phyloP scores from a whole-genome alignment of 1,140 invertebrate species.

The Drosophila elegans region DNA sequence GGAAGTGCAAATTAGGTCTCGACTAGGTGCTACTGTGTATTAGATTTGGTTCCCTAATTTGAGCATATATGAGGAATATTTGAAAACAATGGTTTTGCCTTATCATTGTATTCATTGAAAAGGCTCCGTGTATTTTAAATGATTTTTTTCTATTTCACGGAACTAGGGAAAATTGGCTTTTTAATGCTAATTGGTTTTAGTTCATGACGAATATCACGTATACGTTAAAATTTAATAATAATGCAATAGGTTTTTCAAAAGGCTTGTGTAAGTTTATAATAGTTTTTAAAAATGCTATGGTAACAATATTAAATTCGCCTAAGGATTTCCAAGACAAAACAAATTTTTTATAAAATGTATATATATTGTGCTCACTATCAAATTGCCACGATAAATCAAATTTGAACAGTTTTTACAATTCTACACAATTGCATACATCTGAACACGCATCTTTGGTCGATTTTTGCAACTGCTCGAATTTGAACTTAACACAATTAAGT shows the following conservation, averaged over 20 bases:
- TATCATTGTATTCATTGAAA: too few relatives aligned
- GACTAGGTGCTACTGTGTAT: conserved; percentile 29
- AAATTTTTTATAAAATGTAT: conserved; percentile 26
- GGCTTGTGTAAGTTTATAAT: too few relatives aligned
- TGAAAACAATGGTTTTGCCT: background rate
- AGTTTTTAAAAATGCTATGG: too few relatives aligned
- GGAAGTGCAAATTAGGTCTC: conserved; percentile 8
- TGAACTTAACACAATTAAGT: background rate
- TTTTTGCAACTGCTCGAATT: conserved; percentile 6
- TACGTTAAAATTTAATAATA: too few relatives aligned
- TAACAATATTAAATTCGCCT: too few relatives aligned
- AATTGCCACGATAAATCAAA: conserved; percentile 22
- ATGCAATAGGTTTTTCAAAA: too few relatives aligned
- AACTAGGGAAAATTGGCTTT: background rate
- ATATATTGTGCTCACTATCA: conserved; percentile 17
- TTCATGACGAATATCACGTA: background rate
- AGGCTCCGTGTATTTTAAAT: too few relatives aligned
- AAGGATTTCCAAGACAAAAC: too few relatives aligned
- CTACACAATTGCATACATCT: conserved; percentile 2
- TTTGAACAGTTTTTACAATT: conserved; percentile 18
- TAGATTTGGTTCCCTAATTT: conserved; percentile 6
- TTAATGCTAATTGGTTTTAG: background rate
- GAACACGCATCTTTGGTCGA: background rate
- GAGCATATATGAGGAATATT: conserved; percentile 7
- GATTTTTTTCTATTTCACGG: background rate